Conservation (phyloP, 2,797 vertebrate species). For the Cyclopterus lumpus region DNA sequence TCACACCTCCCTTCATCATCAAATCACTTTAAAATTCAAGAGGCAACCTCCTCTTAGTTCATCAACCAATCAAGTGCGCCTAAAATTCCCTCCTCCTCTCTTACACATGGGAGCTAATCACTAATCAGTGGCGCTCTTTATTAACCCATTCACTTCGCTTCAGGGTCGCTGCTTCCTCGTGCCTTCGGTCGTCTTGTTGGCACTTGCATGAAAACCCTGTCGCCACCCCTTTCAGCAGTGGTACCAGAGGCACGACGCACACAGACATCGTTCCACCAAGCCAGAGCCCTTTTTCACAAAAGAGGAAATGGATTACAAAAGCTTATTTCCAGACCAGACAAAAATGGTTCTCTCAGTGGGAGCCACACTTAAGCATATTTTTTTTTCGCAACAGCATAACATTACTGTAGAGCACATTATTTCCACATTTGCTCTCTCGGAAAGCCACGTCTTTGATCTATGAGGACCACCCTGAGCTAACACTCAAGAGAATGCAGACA, state of each 20-base stretch:
- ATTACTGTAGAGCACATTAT: conserved; percentile 5
- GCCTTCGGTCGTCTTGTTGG: conserved; percentile 20
- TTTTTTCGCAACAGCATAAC: conserved; percentile 13
- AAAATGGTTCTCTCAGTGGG: conserved; percentile 14
- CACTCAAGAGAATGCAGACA: not conserved
- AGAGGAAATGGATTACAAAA: conserved; percentile 23
- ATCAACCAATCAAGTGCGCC: conserved; percentile 56
- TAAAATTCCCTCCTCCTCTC: conserved; percentile 48
- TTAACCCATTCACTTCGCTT: conserved; percentile 51
- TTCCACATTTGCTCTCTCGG: not conserved
- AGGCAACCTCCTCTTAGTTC: conserved; percentile 54
- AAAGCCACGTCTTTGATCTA: conserved; percentile 14
- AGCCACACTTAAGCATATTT: conserved; percentile 16
- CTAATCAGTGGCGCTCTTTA: conserved; percentile 53
- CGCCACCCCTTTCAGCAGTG: not conserved
- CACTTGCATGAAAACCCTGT: conserved; percentile 17
- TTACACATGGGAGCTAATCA: conserved; percentile 46
- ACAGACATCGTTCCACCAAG: conserved; percentile 3
- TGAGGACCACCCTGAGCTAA: not conserved
- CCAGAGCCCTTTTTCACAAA: conserved; percentile 11
- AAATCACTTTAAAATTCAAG: conserved; percentile 58
- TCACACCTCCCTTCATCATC: conserved; percentile 42
- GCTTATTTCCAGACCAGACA: conserved; percentile 23
- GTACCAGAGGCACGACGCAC: not conserved
- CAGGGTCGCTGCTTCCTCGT: conserved; percentile 9